Evolutionary conservation across 2,888 invertebrate species (phyloP).

Genomic region (Zhengitettix transpicula): DNA sequence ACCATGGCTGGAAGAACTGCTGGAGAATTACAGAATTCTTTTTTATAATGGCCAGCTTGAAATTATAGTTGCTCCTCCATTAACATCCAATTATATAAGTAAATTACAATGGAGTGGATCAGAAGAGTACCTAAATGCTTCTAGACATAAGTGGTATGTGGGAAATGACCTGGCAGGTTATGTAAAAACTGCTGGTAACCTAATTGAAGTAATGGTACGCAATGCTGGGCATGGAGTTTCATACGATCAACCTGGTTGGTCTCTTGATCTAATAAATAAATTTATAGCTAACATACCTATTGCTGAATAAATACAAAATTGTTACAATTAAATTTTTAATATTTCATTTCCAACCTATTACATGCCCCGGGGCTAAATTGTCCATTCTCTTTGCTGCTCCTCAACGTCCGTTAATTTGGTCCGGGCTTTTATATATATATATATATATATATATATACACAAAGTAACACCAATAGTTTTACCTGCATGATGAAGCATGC

Average conservation of each 20-base stretch:
- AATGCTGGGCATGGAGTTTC: constrained; percentile 26
- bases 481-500: no score
- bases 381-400: no score
- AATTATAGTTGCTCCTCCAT: no score
- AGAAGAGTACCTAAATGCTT: constrained; percentile 36
- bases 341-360: no score
- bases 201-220: constrained; percentile 19
- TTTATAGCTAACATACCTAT: constrained; percentile 22
- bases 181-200: constrained; percentile 16
- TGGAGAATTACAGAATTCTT: constrained; percentile 51
- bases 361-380: no score
- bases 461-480: no score
- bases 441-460: no score
- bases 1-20: constrained; percentile 48
- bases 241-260: constrained; percentile 23
- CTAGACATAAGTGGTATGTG: constrained; percentile 4
- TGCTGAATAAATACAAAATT: neutral
- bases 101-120: constrained; percentile 46
- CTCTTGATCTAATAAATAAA: constrained; percentile 24
- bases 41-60: constrained; percentile 54
- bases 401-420: no score
- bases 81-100: no score
- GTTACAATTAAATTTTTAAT: no score
- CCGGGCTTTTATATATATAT: no score
- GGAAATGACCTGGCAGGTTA: constrained; percentile 18